Base-by-base conservation (phyloP, 2,797 vertebrate genomes). In the Todus mexicanus region DNA sequence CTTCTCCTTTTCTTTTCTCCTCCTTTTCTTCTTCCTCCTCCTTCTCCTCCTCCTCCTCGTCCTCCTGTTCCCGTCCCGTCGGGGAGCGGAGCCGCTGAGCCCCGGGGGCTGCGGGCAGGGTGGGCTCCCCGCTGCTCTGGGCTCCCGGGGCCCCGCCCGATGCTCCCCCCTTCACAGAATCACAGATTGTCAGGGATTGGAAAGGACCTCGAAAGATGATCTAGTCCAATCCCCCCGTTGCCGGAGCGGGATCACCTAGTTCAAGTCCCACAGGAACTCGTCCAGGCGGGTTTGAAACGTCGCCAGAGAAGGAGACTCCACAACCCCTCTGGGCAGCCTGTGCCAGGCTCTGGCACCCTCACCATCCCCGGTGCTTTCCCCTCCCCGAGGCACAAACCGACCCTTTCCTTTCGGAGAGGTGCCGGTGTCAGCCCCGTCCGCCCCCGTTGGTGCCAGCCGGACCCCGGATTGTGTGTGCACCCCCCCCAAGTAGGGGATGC, bases 381-480 rank as follows among this genome's bases (percentile, higher is more conserved):
- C 9, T 50, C 23, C 38, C 13, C 54, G 31, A n/a, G 53, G 40
- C 42, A 42, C 60, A 42, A 8, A 9, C n/a, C 51, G 11, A 7
- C 15, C 20, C 18, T 9, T 22, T 43, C 26, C 59, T 50, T 45
- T 29, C 31, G 23, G 57, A 42, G 51, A 7, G 43, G 38, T 9
- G 53, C n/a, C 27, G 51, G 31, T n/a, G 21, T 4, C 17, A 20
- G 23, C n/a, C 38, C n/a, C 7, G n/a, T 68, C 27, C 35, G 12
- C 16, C 54, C 37, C 68, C 12, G 27, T 33, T 20, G 21, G 38
- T 61, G 26, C 26, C 38, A 21, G 38, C 14, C 33, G 53, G 22
- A 5, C 8, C 65, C 26, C 21, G n/a, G 14, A 1, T 20, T 23
- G 5, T 5, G 18, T 6, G 3, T 17, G 5, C 25, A 5, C 6